Conservation (phyloP, 2,888 invertebrate species). For the Cremastinae sp. region DNA sequence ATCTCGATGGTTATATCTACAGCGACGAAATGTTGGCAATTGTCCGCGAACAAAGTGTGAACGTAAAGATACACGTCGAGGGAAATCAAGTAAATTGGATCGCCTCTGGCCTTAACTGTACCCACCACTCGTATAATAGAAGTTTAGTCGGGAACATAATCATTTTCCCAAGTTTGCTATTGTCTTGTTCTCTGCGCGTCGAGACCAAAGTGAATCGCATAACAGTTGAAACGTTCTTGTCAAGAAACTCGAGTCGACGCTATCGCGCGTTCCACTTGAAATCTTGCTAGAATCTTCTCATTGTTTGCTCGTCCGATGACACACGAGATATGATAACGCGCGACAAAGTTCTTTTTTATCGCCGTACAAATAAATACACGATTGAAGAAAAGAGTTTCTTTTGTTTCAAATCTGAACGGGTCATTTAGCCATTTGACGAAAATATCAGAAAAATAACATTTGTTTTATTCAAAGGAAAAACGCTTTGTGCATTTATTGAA, state of each 20-base stretch:
- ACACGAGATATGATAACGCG: slow-evolving; percentile 25
- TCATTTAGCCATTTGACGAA: too few species aligned
- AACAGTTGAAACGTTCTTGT: slow-evolving; percentile 29
- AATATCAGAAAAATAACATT: too few species aligned
- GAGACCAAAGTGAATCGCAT: slow-evolving; percentile 32
- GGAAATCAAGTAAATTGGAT: slow-evolving; percentile 57
- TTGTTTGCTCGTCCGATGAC: background rate
- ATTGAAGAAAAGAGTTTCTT: too few species aligned
- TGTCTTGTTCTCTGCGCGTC: slow-evolving; percentile 46
- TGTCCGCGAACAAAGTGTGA: slow-evolving; percentile 10
- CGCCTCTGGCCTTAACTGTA: slow-evolving; percentile 60
- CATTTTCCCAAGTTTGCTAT: slow-evolving; percentile 63
- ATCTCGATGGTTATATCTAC: too few species aligned
- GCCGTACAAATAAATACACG: too few species aligned
- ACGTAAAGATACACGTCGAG: slow-evolving; percentile 34
- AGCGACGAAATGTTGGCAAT: slow-evolving; percentile 32
- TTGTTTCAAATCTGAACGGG: too few species aligned
- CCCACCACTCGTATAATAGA: slow-evolving; percentile 15
- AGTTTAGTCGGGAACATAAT: slow-evolving; percentile 49
- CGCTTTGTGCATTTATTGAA: too few species aligned
- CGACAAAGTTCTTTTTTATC: too few species aligned
- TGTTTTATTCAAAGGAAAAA: too few species aligned
- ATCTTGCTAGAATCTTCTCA: background rate
- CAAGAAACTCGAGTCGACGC: slow-evolving; percentile 51
- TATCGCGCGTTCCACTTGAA: background rate